A percentile compares a stretch with the other conserved stretches of the same genome.
Conservation (phyloP, 2,113 vertebrate species). For the Brachypteracias leptosomus region DNA sequence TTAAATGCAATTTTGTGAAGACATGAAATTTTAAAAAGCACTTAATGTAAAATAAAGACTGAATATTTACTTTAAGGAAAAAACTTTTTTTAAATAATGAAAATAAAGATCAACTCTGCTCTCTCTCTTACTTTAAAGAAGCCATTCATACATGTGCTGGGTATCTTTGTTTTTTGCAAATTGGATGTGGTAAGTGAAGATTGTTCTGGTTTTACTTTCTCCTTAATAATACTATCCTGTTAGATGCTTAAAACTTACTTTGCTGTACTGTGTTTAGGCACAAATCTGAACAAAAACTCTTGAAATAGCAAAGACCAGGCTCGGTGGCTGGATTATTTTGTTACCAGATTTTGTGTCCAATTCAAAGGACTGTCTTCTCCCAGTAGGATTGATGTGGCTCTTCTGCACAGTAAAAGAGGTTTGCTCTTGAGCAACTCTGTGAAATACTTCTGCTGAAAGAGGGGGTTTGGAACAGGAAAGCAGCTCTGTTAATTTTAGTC, state of each 20-base stretch:
- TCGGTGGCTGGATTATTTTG: constrained; percentile 26
- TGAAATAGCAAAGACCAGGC: constrained; percentile 24
- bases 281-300: constrained; percentile 23
- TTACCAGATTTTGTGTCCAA: neutral
- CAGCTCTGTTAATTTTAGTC: neutral
- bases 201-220: constrained; percentile 60
- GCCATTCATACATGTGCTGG: constrained; percentile 75
- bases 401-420: constrained; percentile 16
- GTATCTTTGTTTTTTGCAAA: constrained; percentile 77
- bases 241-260: constrained; percentile 53
- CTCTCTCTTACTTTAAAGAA: constrained; percentile 78
- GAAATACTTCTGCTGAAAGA: constrained; percentile 32
- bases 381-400: constrained; percentile 14
- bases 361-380: constrained; percentile 29
- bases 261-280: constrained; percentile 49
- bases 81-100: constrained; percentile 69
- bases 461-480: neutral
- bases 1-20: constrained; percentile 78
- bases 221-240: constrained; percentile 41
- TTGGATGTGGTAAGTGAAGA: constrained; percentile 80
- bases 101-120: constrained; percentile 83
- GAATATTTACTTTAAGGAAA: constrained; percentile 75
- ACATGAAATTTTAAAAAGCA: constrained; percentile 72
- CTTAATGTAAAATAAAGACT: constrained; percentile 80
- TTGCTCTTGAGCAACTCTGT: constrained; percentile 14